Evolutionary conservation across 1,140 invertebrate genomes (phyloP), one percentile per base, ranked within the genome.

Genomic region (Drosophila repletoides): DNA sequence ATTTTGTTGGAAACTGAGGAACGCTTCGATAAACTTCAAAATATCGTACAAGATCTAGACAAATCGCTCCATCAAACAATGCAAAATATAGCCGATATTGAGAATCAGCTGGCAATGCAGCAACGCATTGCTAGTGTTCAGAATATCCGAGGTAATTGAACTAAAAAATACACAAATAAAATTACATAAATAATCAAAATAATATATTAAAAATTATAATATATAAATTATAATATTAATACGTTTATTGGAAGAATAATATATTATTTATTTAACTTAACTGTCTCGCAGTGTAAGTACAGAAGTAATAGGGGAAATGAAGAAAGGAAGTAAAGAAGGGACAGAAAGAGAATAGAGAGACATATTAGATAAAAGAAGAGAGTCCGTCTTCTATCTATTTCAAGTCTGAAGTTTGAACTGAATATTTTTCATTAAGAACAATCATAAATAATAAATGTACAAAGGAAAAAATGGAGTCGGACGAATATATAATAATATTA

Each of bases 1-100:
- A 88, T 90, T 22, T 75, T 90, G 5, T 89, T 80, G 29, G 90
- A 91, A 48, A 88, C 81, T 1, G 90, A 90, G 38, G 90, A 90
- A 19, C 80, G 88, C 2, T 89, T 86, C 61, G 90, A 90, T 14
- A 90, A 88, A 24, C 52, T 90, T 5, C 45, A 69, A 2, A 55
- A 49, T 2, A 58, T 76, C 1, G 65, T 87, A 0, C 40, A 59
- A 6, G 56, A 84, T 36, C 40, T 75, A 10, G 87, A 90, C 10
- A 63, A 68, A 6, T 43, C 75, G 0, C 46, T 86, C 1, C 79
- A 89, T 34, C 68, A 81, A 14, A 88, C 88, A 3, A 71, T 87
- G 74, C 88, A 90, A 51, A 72, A 52, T 19, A 52, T 90, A 5
- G 40, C 71, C 9, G 89, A 90, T 19, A 59, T 90, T 26, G 83